These are phyloP conservation scores for Bucorvus abyssinicus DNA, from an alignment of 2,797 vertebrate genomes.

Conservation along the genomic window DNA sequence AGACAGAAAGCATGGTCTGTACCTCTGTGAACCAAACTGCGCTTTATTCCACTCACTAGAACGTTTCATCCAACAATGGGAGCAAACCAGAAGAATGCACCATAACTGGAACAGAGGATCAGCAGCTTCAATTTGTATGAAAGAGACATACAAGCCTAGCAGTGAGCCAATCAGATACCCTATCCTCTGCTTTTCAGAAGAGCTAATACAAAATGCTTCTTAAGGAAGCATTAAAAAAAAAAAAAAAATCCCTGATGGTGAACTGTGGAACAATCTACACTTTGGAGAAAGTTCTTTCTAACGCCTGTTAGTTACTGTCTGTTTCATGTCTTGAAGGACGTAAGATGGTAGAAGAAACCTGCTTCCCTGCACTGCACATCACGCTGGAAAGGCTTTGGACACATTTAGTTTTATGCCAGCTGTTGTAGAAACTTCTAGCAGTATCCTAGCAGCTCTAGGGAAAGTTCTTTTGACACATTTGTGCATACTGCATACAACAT, in stretches of 20 bases:
- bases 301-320: neutral
- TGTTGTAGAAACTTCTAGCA: neutral
- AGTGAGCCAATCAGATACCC: neutral
- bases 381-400: neutral
- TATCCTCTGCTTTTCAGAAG: neutral
- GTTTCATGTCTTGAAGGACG: neutral
- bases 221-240: neutral
- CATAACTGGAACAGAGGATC: neutral
- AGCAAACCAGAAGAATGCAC: neutral
- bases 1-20: neutral
- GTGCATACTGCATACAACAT: neutral
- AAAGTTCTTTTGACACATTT: neutral
- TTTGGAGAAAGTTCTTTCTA: neutral
- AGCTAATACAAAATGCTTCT: neutral
- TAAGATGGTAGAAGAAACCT: neutral
- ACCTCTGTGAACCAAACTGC: neutral
- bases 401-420: neutral
- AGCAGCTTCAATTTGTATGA: neutral
- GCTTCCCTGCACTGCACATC: neutral
- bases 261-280: neutral
- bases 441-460: neutral
- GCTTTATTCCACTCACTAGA: neutral
- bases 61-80: neutral
- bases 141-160: neutral
- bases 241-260: neutral